A percentile compares a stretch with the other conserved stretches of the same genome.
Evolutionary conservation across 2,113 vertebrate genomes (phyloP).

Genomic region (Gadus chalcogrammus): DNA sequence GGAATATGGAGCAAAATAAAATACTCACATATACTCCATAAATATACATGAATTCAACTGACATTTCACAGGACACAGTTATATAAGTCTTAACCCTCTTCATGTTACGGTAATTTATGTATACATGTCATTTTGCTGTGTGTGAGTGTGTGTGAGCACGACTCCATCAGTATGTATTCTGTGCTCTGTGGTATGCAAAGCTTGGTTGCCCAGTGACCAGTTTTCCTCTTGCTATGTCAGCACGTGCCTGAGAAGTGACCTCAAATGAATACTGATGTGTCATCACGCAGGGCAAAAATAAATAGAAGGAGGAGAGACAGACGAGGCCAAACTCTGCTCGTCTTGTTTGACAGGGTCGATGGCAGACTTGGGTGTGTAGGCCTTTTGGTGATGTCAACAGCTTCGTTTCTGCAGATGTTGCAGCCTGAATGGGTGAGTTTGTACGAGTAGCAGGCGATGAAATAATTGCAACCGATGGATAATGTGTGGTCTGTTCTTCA

Average conservation of each 20-base stretch:
- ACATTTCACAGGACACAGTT: too few relatives aligned
- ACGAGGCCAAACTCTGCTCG: conserved; percentile 49
- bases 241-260: conserved; percentile 51
- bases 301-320: conserved; percentile 19
- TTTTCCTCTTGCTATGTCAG: conserved; percentile 33
- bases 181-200: conserved; percentile 17
- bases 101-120: background rate
- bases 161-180: conserved; percentile 8
- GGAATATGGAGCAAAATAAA: too few relatives aligned
- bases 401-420: background rate
- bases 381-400: background rate
- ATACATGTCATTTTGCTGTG: conserved; percentile 20
- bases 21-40: too few relatives aligned
- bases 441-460: too few relatives aligned
- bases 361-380: background rate
- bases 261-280: conserved; percentile 48
- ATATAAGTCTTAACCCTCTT: too few relatives aligned
- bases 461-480: too few relatives aligned
- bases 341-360: conserved; percentile 41
- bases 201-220: conserved; percentile 17
- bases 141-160: conserved; percentile 11
- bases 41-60: too few relatives aligned
- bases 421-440: background rate
- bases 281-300: conserved; percentile 35
- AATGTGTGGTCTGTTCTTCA: too few relatives aligned